phyloP scores from a whole-genome alignment of 2,888 invertebrate genomes.

The Carcina quercana region DNA sequence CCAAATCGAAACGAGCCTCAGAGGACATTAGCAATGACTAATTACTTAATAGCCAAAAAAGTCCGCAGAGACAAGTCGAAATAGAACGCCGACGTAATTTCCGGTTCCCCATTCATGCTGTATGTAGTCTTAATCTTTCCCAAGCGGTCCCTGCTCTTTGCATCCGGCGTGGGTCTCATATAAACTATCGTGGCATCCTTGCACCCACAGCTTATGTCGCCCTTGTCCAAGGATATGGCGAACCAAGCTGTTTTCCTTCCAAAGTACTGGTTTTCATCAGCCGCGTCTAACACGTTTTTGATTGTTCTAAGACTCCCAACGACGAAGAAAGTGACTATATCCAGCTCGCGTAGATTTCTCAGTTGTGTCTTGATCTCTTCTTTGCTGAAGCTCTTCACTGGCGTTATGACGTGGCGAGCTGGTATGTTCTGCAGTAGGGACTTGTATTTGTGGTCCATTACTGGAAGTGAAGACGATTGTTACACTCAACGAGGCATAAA shows the following conservation, averaged over 20 bases:
- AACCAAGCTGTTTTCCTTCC: slow-evolving; percentile 92
- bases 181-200: slow-evolving; percentile 85
- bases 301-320: slow-evolving; percentile 84
- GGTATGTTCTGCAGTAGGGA: slow-evolving; percentile 92
- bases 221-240: slow-evolving; percentile 84
- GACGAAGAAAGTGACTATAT: slow-evolving; percentile 93
- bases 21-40: slow-evolving; percentile 29
- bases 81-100: slow-evolving; percentile 89
- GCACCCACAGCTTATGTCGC: slow-evolving; percentile 82
- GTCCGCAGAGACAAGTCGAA: slow-evolving; percentile 87
- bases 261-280: slow-evolving; percentile 84
- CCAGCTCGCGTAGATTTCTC: slow-evolving; percentile 82
- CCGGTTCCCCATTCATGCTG: slow-evolving; percentile 81
- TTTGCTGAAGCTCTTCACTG: slow-evolving; percentile 72
- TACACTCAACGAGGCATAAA: too few relatives aligned
- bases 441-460: slow-evolving; percentile 96
- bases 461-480: slow-evolving; percentile 53
- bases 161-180: slow-evolving; percentile 81
- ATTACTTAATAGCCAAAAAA: slow-evolving; percentile 83
- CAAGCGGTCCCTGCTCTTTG: slow-evolving; percentile 79
- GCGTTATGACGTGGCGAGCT: slow-evolving; percentile 90
- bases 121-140: slow-evolving; percentile 81
- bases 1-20: too few relatives aligned
- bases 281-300: slow-evolving; percentile 79
- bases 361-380: slow-evolving; percentile 81